Evolutionary conservation across 2,797 vertebrate genomes (phyloP).

Genomic region (Helarctos malayanus): DNA sequence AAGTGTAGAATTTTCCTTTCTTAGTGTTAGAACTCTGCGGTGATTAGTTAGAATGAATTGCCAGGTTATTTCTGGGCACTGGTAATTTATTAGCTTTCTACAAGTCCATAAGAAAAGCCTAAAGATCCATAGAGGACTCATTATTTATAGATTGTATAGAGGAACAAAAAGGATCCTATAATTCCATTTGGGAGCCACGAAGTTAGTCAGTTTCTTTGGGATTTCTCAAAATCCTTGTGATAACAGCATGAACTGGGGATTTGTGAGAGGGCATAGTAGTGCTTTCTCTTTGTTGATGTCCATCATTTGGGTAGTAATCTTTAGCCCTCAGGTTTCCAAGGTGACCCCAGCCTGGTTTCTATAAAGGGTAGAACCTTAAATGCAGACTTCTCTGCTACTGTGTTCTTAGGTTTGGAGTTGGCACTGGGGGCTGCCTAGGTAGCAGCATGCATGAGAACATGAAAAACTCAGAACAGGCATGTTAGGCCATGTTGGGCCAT

Average conservation of each 20-base stretch:
- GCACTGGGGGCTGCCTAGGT: not conserved
- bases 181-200: not conserved
- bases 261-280: not conserved
- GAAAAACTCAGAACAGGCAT: not conserved
- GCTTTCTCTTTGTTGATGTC: not conserved
- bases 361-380: not conserved
- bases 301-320: too few species aligned
- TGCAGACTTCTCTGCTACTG: not conserved
- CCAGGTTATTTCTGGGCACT: slow-evolving; percentile 31
- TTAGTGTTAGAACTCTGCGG: not conserved
- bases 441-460: not conserved
- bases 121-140: not conserved
- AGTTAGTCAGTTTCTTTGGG: not conserved
- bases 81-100: slow-evolving; percentile 29
- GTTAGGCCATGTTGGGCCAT: too few species aligned
- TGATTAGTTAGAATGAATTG: slow-evolving; percentile 40
- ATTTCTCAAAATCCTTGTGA: not conserved
- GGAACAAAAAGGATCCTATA: not conserved
- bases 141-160: slow-evolving; percentile 41
- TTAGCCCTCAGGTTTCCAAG: not conserved
- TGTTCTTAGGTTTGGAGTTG: not conserved
- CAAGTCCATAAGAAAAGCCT: not conserved
- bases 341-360: not conserved
- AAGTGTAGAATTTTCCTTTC: slow-evolving; percentile 31
- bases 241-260: not conserved